Percentiles rank a stretch among this genome's conserved stretches.
Conservation (phyloP, 2,797 vertebrate genomes). For the Strix occidentalis region DNA sequence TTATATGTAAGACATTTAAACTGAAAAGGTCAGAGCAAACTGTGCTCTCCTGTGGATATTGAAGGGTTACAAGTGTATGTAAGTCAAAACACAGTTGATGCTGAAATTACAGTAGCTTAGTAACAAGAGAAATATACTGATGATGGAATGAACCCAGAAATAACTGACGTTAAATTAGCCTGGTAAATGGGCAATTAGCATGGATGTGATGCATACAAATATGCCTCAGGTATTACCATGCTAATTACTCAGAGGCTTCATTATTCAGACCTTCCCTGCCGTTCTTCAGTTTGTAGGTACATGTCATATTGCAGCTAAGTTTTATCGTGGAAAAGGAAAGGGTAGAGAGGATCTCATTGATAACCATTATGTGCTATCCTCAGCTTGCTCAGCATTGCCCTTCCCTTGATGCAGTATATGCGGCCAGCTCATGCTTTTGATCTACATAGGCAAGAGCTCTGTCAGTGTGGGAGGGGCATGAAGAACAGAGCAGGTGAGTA, state of each 20-base stretch:
- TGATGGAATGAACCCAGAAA: conserved; percentile 53
- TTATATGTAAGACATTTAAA: not conserved
- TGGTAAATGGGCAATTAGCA: conserved; percentile 38
- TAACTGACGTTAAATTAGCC: conserved; percentile 44
- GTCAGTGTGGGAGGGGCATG: not conserved
- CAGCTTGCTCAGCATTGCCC: not conserved
- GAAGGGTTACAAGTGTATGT: not conserved
- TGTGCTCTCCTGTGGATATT: not conserved
- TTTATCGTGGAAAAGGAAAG: not conserved
- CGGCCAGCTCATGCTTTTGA: not conserved
- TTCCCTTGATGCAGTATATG: not conserved
- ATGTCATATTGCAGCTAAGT: not conserved
- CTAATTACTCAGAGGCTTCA: conserved; percentile 41
- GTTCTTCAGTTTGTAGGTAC: not conserved
- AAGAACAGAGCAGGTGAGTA: not conserved
- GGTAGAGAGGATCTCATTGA: not conserved
- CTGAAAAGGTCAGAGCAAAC: not conserved
- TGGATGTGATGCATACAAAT: conserved; percentile 11
- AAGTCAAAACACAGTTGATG: conserved; percentile 43
- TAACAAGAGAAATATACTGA: conserved; percentile 22
- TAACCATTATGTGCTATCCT: not conserved
- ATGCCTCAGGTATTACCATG: conserved; percentile 35
- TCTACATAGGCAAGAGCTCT: not conserved
- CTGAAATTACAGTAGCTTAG: conserved; percentile 44
- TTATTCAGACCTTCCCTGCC: conserved; percentile 24